Conservation (phyloP, 2,797 vertebrate species). For the Aldrovandia affinis region DNA sequence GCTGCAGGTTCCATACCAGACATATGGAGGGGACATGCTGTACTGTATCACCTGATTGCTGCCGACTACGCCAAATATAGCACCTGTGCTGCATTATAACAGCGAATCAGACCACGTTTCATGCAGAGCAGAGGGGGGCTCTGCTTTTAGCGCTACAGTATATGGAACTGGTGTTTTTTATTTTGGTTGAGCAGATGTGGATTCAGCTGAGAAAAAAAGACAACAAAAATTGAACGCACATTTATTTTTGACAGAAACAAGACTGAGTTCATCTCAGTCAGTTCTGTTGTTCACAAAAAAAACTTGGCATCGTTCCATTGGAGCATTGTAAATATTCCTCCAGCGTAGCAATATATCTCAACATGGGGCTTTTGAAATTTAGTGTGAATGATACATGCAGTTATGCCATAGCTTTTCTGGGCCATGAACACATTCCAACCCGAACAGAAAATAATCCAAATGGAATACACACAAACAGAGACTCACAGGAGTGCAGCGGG, state of each 20-base stretch:
- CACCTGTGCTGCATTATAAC: neutral
- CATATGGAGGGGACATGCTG: neutral
- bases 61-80: neutral
- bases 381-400: conserved; percentile 3
- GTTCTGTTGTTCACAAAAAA: conserved; percentile 1
- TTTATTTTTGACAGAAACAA: neutral
- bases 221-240: neutral
- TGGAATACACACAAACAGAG: neutral
- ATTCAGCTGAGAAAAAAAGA: neutral
- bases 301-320: conserved; percentile 1
- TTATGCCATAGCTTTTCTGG: neutral
- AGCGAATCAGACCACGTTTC: neutral
- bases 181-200: neutral
- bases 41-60: neutral
- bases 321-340: neutral
- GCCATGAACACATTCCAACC: neutral
- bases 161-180: neutral
- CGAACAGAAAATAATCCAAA: conserved; percentile 15
- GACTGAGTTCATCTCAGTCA: neutral
- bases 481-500: neutral
- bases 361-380: neutral
- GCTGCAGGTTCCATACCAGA: neutral
- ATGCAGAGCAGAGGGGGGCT: neutral
- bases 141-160: neutral
- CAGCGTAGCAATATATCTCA: neutral